Conservation (phyloP, 2,888 invertebrate genomes). For the Plebejus argus region DNA sequence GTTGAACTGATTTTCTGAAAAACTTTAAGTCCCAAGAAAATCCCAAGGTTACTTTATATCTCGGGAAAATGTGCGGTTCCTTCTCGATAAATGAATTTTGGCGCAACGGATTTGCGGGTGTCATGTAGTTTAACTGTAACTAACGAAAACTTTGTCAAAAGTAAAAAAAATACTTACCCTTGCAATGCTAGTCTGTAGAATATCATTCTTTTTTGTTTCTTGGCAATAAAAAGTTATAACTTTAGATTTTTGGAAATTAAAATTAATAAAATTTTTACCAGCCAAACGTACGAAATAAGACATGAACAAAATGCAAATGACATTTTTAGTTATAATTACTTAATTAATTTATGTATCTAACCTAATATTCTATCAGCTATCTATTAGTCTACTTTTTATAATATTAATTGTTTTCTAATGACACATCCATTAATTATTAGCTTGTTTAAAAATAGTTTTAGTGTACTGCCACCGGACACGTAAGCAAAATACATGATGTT, state of each 20-base stretch:
- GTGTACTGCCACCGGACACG: too few species aligned
- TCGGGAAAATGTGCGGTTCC: too few species aligned
- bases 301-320: background rate
- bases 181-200: slow-evolving; percentile 21
- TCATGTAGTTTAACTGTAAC: too few species aligned
- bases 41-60: too few species aligned
- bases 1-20: too few species aligned
- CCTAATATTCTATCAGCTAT: background rate
- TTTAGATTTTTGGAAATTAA: background rate
- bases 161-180: slow-evolving; percentile 7
- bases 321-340: background rate
- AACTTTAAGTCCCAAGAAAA: too few species aligned
- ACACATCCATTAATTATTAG: background rate
- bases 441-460: background rate
- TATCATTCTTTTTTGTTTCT: slow-evolving; percentile 4
- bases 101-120: too few species aligned
- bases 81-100: too few species aligned
- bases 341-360: slow-evolving; percentile 12
- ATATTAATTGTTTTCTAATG: slow-evolving; percentile 6
- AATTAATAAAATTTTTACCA: background rate
- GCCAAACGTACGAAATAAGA: background rate
- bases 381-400: background rate
- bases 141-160: background rate
- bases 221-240: background rate
- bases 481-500: too few species aligned